phyloP scores from a whole-genome alignment of 1,140 invertebrate genomes.

The Tribolium castaneum region DNA sequence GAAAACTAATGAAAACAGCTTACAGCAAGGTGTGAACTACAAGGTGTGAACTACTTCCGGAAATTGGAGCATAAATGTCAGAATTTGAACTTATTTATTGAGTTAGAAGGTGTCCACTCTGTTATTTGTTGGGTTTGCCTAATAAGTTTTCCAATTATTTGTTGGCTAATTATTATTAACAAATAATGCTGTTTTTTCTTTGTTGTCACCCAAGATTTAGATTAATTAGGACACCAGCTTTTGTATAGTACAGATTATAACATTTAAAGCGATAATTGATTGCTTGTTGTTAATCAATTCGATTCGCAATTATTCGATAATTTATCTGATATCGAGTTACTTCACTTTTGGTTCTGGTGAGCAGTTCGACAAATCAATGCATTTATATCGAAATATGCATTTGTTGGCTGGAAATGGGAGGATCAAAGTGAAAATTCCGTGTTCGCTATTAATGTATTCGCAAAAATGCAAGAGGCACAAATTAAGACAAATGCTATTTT shows the following conservation, averaged over 20 bases:
- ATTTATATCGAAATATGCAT: background rate
- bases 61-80: background rate
- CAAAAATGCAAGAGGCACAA: background rate
- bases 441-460: background rate
- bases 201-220: too few relatives aligned
- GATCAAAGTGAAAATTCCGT: background rate
- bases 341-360: background rate
- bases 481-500: background rate
- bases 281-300: conserved; percentile 6
- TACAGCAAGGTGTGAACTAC: background rate
- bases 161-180: too few relatives aligned
- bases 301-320: conserved; percentile 2
- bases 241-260: background rate
- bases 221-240: too few relatives aligned
- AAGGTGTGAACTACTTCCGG: background rate
- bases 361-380: background rate
- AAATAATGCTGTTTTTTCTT: too few relatives aligned
- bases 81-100: background rate
- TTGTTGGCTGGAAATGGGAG: background rate
- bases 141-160: too few relatives aligned
- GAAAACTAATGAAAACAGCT: background rate
- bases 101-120: background rate
- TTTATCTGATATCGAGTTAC: conserved; percentile 16
- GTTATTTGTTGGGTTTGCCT: too few relatives aligned
- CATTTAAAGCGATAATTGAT: background rate